Evolutionary conservation across 2,888 invertebrate genomes (phyloP).

Genomic region (Zhengitettix transpicula): DNA sequence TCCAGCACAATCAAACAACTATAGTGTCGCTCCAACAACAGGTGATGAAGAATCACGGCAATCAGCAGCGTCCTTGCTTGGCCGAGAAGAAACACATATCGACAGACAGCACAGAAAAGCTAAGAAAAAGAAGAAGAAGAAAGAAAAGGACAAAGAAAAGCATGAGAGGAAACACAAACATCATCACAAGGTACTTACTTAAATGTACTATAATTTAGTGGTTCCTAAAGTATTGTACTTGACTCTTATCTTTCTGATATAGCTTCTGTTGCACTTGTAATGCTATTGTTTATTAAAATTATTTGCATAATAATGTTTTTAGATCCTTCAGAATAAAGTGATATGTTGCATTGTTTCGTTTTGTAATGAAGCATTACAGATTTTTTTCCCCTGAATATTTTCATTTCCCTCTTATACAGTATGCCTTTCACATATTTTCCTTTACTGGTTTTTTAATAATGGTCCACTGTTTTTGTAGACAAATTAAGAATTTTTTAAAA

Average conservation of each 20-base stretch:
- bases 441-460: too few relatives aligned
- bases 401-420: too few relatives aligned
- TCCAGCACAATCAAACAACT: constrained; percentile 12
- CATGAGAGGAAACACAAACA: constrained; percentile 56
- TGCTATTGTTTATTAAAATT: too few relatives aligned
- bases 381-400: too few relatives aligned
- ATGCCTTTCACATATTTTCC: too few relatives aligned
- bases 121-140: constrained; percentile 67
- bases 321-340: too few relatives aligned
- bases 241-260: not conserved
- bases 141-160: constrained; percentile 37
- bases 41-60: constrained; percentile 24
- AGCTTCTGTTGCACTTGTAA: too few relatives aligned
- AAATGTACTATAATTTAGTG: not conserved
- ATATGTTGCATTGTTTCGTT: too few relatives aligned
- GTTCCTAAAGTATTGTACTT: not conserved
- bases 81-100: constrained; percentile 13
- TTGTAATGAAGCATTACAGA: too few relatives aligned
- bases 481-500: too few relatives aligned
- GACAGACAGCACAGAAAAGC: constrained; percentile 45
- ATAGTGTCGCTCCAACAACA: constrained; percentile 18
- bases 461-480: too few relatives aligned
- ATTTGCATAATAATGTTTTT: too few relatives aligned
- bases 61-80: constrained; percentile 18
- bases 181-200: constrained; percentile 37